Evolutionary conservation across 2,888 invertebrate species (phyloP).

Genomic region (Anticlea derivata): DNA sequence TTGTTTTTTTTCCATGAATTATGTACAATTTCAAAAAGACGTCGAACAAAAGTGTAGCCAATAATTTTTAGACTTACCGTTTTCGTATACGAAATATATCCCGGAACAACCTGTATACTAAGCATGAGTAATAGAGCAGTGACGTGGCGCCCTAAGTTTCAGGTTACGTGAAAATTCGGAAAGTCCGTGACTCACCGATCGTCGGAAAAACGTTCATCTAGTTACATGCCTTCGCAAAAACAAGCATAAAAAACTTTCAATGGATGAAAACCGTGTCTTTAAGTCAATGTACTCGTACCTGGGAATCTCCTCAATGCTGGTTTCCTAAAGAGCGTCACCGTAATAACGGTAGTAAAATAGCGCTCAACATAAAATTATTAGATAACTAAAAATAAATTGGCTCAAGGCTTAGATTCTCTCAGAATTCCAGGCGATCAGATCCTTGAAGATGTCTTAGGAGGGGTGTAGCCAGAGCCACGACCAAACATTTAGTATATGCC

Average conservation of each 20-base stretch:
- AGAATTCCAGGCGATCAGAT: too few species aligned
- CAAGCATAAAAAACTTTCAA: slow-evolving; percentile 50
- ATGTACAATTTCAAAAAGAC: too few species aligned
- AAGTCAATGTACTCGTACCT: slow-evolving; percentile 39
- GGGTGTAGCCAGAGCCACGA: too few species aligned
- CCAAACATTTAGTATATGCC: too few species aligned
- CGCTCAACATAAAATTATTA: too few species aligned
- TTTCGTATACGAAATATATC: too few species aligned
- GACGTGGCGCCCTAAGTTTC: slow-evolving; percentile 69
- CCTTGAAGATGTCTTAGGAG: too few species aligned
- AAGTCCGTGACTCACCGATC: slow-evolving; percentile 75
- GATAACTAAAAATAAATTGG: too few species aligned
- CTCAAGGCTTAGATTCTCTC: too few species aligned
- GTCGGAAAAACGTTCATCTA: slow-evolving; percentile 70
- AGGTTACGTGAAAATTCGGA: slow-evolving; percentile 65
- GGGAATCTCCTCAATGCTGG: slow-evolving; percentile 53
- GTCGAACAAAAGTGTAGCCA: too few species aligned
- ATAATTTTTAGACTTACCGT: too few species aligned
- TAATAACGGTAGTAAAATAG: not conserved
- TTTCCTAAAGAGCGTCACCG: not conserved
- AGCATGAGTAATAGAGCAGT: slow-evolving; percentile 62
- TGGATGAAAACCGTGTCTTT: slow-evolving; percentile 65
- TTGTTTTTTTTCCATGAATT: too few species aligned
- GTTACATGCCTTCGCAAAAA: slow-evolving; percentile 55
- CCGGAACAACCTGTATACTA: not conserved